These are phyloP conservation scores for Podocnemis expansa DNA, from an alignment of 2,113 vertebrate species.

Conservation along the genomic window DNA sequence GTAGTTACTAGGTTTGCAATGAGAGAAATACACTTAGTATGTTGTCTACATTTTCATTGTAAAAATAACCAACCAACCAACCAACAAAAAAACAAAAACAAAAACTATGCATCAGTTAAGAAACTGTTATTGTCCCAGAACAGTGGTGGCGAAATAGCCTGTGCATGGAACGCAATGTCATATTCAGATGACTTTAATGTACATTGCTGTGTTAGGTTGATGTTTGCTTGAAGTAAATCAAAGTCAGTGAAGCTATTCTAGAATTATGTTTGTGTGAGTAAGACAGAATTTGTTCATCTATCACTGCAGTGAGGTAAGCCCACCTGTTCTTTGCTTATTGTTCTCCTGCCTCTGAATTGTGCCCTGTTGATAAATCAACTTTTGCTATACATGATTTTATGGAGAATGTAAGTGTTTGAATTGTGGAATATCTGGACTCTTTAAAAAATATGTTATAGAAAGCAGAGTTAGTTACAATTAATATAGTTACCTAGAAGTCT, in stretches of 20 bases:
- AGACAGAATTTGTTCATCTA: background rate
- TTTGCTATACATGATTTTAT: background rate
- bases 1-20: background rate
- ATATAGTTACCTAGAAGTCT: background rate
- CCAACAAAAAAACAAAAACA: background rate
- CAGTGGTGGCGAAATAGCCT: background rate
- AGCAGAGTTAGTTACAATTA: background rate
- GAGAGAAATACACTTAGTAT: background rate
- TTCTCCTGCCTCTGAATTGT: background rate
- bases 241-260: background rate
- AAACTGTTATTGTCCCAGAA: background rate
- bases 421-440: background rate
- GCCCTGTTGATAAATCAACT: background rate
- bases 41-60: background rate
- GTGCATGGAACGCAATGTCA: background rate
- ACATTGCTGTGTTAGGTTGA: background rate
- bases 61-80: background rate
- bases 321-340: background rate
- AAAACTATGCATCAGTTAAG: background rate
- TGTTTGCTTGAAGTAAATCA: background rate
- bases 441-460: background rate
- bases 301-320: background rate
- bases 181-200: background rate
- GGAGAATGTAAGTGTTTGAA: background rate
- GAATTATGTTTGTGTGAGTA: background rate